Evolutionary conservation across 2,797 vertebrate species (phyloP).

Genomic region (Tolypeutes matacus): DNA sequence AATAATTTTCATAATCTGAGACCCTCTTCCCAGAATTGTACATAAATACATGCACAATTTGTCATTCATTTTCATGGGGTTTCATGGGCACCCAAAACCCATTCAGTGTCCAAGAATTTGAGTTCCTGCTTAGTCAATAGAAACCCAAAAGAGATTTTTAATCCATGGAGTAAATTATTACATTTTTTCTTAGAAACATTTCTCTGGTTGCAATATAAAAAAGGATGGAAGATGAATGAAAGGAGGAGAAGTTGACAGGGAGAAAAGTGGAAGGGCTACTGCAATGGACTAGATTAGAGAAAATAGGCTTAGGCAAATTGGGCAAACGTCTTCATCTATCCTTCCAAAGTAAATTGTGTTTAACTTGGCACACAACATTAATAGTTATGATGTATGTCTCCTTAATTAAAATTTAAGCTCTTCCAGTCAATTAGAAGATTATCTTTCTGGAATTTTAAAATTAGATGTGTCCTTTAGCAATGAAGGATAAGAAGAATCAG

Average conservation of each 20-base stretch:
- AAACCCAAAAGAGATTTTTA: not conserved
- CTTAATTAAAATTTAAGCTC: not conserved
- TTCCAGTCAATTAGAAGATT: not conserved
- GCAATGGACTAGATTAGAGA: not conserved
- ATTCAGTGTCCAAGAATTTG: not conserved
- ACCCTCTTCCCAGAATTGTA: not conserved
- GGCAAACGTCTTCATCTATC: not conserved
- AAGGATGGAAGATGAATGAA: not conserved
- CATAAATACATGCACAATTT: not conserved
- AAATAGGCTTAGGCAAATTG: not conserved
- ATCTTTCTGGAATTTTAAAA: not conserved
- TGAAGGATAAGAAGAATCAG: not conserved
- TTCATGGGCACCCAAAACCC: not conserved
- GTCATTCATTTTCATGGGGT: not conserved
- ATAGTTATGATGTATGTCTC: not conserved
- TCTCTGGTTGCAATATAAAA: not conserved
- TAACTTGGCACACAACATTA: not conserved
- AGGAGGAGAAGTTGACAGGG: not conserved
- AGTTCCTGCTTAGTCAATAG: not conserved
- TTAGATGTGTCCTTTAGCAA: not conserved
- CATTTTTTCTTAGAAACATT: not conserved
- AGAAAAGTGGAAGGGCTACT: not conserved
- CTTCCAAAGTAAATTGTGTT: not conserved
- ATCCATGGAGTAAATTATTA: not conserved
- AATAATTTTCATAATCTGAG: not conserved